These are phyloP conservation scores for Tenthredo distinguenda DNA, from an alignment of 2,888 invertebrate species.

Conservation along the genomic window DNA sequence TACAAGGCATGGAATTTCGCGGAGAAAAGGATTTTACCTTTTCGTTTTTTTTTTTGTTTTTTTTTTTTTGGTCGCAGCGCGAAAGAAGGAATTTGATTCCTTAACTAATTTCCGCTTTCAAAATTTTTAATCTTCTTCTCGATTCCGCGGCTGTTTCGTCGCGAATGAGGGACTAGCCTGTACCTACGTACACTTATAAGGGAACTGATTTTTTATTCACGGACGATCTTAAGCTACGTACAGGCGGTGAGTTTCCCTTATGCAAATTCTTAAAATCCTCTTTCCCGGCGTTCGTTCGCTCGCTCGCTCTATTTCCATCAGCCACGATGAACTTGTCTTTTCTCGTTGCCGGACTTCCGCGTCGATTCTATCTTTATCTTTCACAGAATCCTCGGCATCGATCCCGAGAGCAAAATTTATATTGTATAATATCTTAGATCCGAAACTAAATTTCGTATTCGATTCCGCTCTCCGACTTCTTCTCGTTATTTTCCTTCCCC, in stretches of 20 bases:
- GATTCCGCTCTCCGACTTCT: too few species aligned
- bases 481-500: background rate
- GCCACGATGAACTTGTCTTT: slow-evolving; percentile 25
- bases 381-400: background rate
- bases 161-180: background rate
- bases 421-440: too few species aligned
- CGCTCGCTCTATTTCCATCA: slow-evolving; percentile 25
- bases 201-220: background rate
- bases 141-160: background rate
- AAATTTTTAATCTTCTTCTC: background rate
- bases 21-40: background rate
- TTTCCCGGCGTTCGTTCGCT: background rate
- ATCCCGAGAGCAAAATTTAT: background rate
- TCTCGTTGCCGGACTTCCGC: background rate
- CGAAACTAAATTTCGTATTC: too few species aligned
- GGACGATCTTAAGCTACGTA: background rate
- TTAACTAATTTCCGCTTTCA: background rate
- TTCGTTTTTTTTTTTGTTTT: background rate
- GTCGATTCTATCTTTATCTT: slow-evolving; percentile 3
- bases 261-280: slow-evolving; percentile 5
- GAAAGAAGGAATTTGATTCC: background rate
- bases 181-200: background rate
- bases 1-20: background rate
- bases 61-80: background rate
- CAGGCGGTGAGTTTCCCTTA: background rate